These are phyloP conservation scores for Drosophila oshimai DNA, from an alignment of 1,140 invertebrate genomes.

Conservation along the genomic window DNA sequence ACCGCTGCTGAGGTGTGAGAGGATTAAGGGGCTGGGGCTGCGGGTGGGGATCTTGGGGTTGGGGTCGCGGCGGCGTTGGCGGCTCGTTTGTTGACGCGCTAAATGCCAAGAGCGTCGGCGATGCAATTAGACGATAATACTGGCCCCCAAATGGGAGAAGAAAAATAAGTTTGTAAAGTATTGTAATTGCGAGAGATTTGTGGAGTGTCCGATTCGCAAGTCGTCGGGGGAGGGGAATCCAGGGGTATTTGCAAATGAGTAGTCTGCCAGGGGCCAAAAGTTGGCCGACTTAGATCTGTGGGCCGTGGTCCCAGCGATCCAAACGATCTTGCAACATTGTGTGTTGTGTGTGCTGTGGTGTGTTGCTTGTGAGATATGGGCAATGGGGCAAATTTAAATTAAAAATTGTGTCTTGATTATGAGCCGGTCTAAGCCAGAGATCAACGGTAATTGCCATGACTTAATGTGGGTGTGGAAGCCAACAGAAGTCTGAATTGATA, in stretches of 20 bases:
- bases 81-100: conserved; percentile 77
- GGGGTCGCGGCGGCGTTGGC: conserved; percentile 56
- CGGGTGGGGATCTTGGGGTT: neutral
- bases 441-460: conserved; percentile 30
- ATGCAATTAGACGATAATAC: conserved; percentile 78
- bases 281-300: conserved; percentile 35
- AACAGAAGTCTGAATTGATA: conserved; percentile 11
- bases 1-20: conserved; percentile 21
- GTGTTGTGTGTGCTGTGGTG: too few species aligned
- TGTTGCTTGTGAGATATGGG: conserved; percentile 27
- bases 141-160: conserved; percentile 17
- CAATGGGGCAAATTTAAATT: conserved; percentile 35
- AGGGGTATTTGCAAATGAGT: conserved; percentile 37
- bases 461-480: conserved; percentile 33
- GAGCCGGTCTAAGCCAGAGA: conserved; percentile 16
- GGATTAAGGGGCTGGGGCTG: conserved; percentile 15
- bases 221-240: neutral
- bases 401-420: conserved; percentile 44
- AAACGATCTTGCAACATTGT: conserved; percentile 49
- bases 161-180: conserved; percentile 46
- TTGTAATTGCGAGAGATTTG: conserved; percentile 42
- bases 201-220: conserved; percentile 14
- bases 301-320: conserved; percentile 16
- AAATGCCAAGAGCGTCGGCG: conserved; percentile 73
- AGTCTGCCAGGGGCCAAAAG: conserved; percentile 28